These are phyloP conservation scores for Corythaixoides concolor DNA, from an alignment of 2,113 vertebrate species.

Conservation along the genomic window DNA sequence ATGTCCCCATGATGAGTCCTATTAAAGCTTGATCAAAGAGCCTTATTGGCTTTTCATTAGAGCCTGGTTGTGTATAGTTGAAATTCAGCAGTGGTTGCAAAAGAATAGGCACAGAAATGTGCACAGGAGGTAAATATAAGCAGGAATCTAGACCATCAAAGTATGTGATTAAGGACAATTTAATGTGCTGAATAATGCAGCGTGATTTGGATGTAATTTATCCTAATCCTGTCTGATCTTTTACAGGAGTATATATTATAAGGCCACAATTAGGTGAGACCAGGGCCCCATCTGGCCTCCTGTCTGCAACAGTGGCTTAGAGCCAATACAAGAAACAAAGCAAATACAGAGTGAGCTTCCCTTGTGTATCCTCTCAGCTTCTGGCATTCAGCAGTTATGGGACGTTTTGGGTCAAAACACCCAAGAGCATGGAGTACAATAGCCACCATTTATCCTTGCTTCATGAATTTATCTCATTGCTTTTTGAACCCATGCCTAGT, in stretches of 20 bases:
- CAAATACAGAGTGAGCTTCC: slow-evolving; percentile 47
- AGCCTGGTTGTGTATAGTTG: background rate
- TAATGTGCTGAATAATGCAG: slow-evolving; percentile 59
- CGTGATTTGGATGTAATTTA: slow-evolving; percentile 52
- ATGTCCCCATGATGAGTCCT: slow-evolving; percentile 23
- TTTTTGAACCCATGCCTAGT: slow-evolving; percentile 31
- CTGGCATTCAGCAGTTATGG: background rate
- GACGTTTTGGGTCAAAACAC: slow-evolving; percentile 23
- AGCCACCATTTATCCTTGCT: slow-evolving; percentile 37
- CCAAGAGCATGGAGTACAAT: slow-evolving; percentile 41
- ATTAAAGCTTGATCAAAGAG: slow-evolving; percentile 52
- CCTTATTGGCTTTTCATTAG: slow-evolving; percentile 53
- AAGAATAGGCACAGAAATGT: slow-evolving; percentile 22
- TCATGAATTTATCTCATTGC: slow-evolving; percentile 38
- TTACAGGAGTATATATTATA: slow-evolving; percentile 57
- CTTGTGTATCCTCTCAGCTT: slow-evolving; percentile 37
- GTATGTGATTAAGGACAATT: slow-evolving; percentile 43
- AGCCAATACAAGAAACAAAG: slow-evolving; percentile 59
- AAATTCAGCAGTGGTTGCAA: slow-evolving; percentile 13
- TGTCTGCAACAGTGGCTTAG: slow-evolving; percentile 48
- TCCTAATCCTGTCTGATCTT: slow-evolving; percentile 67
- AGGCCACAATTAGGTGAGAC: slow-evolving; percentile 65
- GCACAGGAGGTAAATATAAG: slow-evolving; percentile 32
- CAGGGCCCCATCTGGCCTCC: slow-evolving; percentile 62
- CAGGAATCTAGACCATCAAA: slow-evolving; percentile 1